Evolutionary conservation across 2,888 invertebrate genomes (phyloP).

Genomic region (Apoda limacodes): DNA sequence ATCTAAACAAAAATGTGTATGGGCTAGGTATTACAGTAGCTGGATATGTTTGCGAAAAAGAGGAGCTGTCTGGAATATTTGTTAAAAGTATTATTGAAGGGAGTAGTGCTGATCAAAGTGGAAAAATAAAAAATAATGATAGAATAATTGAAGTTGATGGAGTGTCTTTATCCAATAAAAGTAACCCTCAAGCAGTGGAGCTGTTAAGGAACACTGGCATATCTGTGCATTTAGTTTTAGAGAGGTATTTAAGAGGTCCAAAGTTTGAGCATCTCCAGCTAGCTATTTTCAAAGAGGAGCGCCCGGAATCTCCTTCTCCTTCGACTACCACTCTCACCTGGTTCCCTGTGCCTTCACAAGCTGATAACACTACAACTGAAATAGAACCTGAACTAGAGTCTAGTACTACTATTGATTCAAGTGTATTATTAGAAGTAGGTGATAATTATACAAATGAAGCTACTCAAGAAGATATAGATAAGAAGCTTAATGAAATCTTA

Average conservation of each 20-base stretch:
- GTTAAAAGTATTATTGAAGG: constrained; percentile 98
- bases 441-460: constrained; percentile 61
- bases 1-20: constrained; percentile 91
- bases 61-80: constrained; percentile 99
- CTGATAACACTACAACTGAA: constrained; percentile 66
- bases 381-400: constrained; percentile 86
- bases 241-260: constrained; percentile 92
- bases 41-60: constrained; percentile 97
- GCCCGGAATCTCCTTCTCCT: constrained; percentile 75
- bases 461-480: constrained; percentile 58
- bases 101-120: constrained; percentile 94
- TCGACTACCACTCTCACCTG: constrained; percentile 87
- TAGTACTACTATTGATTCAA: constrained; percentile 83
- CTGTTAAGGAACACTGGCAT: constrained; percentile 93
- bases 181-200: constrained; percentile 97
- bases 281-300: constrained; percentile 77
- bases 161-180: constrained; percentile 87
- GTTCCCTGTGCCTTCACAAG: constrained; percentile 82
- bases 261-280: constrained; percentile 93
- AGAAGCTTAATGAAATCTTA: constrained; percentile 70
- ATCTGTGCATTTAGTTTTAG: constrained; percentile 88
- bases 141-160: constrained; percentile 97
- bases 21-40: constrained; percentile 96
- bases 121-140: constrained; percentile 94
- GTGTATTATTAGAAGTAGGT: constrained; percentile 71